phyloP scores from a whole-genome alignment of 2,797 vertebrate genomes.

The Poeciliopsis gracilis region DNA sequence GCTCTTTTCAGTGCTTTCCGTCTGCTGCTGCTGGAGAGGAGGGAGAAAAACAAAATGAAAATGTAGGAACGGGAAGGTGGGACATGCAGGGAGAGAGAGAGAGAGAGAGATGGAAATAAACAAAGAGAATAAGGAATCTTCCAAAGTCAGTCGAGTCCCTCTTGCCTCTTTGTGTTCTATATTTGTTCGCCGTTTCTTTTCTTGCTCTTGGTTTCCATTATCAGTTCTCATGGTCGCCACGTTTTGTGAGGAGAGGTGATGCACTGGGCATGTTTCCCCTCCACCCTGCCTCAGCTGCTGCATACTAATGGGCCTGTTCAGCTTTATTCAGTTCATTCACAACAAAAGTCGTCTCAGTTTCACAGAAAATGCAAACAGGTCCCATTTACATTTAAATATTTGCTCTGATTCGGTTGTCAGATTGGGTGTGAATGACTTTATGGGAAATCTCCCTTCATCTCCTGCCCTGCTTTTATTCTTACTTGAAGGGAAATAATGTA shows the following conservation, averaged over 20 bases:
- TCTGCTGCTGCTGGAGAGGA: slow-evolving; percentile 31
- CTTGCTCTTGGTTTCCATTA: slow-evolving; percentile 28
- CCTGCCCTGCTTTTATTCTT: not conserved
- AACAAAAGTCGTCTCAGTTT: not conserved
- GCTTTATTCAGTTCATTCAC: not conserved
- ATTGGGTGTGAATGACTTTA: not conserved
- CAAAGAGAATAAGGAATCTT: slow-evolving; percentile 66
- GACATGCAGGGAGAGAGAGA: slow-evolving; percentile 47
- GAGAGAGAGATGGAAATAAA: slow-evolving; percentile 41
- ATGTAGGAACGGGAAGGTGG: slow-evolving; percentile 43
- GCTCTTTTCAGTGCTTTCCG: slow-evolving; percentile 66
- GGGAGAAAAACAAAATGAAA: slow-evolving; percentile 17
- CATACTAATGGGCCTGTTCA: not conserved
- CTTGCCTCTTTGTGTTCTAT: slow-evolving; percentile 56
- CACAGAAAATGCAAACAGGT: not conserved
- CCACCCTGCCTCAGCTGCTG: slow-evolving; percentile 35
- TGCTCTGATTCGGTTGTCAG: not conserved
- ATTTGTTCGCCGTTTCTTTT: slow-evolving; percentile 52
- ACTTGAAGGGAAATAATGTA: not conserved
- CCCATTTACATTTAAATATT: not conserved
- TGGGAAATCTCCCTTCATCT: not conserved
- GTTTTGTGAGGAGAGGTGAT: slow-evolving; percentile 42
- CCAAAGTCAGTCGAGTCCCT: slow-evolving; percentile 54
- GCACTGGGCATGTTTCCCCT: slow-evolving; percentile 38
- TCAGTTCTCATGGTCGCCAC: slow-evolving; percentile 20